Base-by-base conservation (phyloP, 2,888 invertebrate genomes). In the Drosophila quinaria region DNA sequence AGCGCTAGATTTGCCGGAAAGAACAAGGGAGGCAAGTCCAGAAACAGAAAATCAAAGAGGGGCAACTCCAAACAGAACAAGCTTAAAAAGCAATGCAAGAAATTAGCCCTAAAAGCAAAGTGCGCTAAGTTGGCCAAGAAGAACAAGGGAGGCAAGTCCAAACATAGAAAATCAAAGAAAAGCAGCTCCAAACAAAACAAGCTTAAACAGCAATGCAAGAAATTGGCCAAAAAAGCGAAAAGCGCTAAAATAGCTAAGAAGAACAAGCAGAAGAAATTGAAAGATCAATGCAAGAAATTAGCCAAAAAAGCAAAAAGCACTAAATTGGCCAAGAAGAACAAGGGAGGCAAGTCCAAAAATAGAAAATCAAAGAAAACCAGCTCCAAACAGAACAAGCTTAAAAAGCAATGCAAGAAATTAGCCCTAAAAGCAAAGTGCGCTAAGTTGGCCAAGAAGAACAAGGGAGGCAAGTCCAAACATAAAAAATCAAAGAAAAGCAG, bases 261-360 rank as follows among this genome's bases (percentile, higher is more conserved):
- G 4, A 11, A 54, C n/a, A 54, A 55, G 1, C 9, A 11, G 17
- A 59, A 49, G 2, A 66, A 1, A 44, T 60, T 25, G n/a, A 17
- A 78, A 19, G 3, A 47, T 22, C 15, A 49, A 11, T 81, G 81
- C 35, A 52, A 49, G 19, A 54, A 65, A 37, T 15, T 76, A 10
- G 44, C 44, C 8, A 2, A 50, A n/a, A 41, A 50, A 22, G 31
- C n/a, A 19, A 17, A 29, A 29, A 29, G 25, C 6, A 13, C 11
- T 4, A 44, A 60, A 31, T 13, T 44, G 15, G 60, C 60, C 15
- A 11, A 58, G 8, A 25, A 49, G 22, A 35, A 1, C 1, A 35
- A 35, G 6, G 29, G 29, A 35, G 9, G 31, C 10, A 9, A 31
- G 29, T 29, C 29, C 8, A 42, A 29, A 29, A 8, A 29, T 5